Conservation (phyloP, 2,113 vertebrate genomes). For the Amphiprion ocellaris region DNA sequence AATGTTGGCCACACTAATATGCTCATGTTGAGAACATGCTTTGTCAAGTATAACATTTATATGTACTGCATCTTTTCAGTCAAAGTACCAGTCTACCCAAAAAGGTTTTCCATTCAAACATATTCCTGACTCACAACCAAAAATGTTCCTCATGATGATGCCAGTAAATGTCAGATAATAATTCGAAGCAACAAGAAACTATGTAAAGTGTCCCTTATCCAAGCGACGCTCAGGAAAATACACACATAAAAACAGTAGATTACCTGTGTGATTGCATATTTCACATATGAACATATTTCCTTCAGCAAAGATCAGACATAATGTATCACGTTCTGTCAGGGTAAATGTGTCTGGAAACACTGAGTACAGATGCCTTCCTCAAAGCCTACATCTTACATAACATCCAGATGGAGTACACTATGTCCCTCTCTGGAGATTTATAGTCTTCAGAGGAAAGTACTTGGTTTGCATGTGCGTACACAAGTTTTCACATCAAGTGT, state of each 20-base stretch:
- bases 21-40: neutral
- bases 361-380: neutral
- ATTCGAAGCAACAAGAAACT: no score
- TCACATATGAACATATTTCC: neutral
- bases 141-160: no score
- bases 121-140: no score
- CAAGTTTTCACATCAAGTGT: neutral
- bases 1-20: neutral
- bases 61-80: no score
- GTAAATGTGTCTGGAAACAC: conserved; percentile 10
- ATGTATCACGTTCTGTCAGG: neutral
- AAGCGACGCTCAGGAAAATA: neutral
- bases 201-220: neutral
- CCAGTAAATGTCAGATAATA: no score
- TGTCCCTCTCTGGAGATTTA: conserved; percentile 2
- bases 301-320: neutral
- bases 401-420: neutral
- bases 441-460: neutral
- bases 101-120: no score
- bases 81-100: no score
- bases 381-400: conserved; percentile 1
- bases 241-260: neutral
- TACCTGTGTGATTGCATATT: neutral
- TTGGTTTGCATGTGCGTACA: neutral
- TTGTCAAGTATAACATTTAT: no score